Evolutionary conservation across 1,140 invertebrate genomes (phyloP).

Genomic region (Drosophila pseudoobscura): DNA sequence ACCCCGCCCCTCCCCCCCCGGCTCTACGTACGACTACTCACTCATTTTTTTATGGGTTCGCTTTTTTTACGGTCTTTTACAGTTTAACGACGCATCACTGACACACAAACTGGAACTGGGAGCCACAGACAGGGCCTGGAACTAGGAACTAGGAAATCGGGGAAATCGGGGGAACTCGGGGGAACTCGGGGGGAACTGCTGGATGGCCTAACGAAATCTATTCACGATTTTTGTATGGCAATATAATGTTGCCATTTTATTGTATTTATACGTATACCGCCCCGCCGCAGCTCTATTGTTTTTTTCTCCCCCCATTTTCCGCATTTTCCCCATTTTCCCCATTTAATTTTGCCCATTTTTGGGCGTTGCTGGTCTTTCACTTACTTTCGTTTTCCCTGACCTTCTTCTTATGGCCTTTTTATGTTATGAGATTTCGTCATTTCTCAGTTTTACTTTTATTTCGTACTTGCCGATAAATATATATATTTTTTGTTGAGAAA

Average conservation of each 20-base stretch:
- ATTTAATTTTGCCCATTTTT: conserved; percentile 63
- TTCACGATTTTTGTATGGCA: conserved; percentile 66
- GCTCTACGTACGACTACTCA: conserved; percentile 23
- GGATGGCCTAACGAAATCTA: conserved; percentile 54
- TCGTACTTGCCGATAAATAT: conserved; percentile 43
- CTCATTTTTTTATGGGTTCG: conserved; percentile 69
- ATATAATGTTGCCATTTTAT: conserved; percentile 62
- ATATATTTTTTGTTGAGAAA: conserved; percentile 10
- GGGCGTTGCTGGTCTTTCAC: conserved; percentile 52
- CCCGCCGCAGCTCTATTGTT: background rate
- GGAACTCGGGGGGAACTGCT: background rate
- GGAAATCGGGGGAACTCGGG: too few species aligned
- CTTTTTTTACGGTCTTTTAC: conserved; percentile 77
- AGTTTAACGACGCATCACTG: conserved; percentile 80
- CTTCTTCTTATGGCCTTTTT: conserved; percentile 29
- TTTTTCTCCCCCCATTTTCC: conserved; percentile 3
- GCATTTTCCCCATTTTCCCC: conserved; percentile 36
- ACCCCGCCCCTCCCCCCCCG: conserved; percentile 2
- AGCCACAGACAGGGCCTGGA: background rate
- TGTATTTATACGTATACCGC: conserved; percentile 61
- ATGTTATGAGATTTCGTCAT: conserved; percentile 64
- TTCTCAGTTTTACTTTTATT: conserved; percentile 54
- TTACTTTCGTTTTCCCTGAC: background rate
- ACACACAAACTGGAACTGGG: conserved; percentile 50
- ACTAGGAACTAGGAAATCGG: background rate